phyloP scores from a whole-genome alignment of 2,888 invertebrate genomes.

The Hyalella azteca region DNA sequence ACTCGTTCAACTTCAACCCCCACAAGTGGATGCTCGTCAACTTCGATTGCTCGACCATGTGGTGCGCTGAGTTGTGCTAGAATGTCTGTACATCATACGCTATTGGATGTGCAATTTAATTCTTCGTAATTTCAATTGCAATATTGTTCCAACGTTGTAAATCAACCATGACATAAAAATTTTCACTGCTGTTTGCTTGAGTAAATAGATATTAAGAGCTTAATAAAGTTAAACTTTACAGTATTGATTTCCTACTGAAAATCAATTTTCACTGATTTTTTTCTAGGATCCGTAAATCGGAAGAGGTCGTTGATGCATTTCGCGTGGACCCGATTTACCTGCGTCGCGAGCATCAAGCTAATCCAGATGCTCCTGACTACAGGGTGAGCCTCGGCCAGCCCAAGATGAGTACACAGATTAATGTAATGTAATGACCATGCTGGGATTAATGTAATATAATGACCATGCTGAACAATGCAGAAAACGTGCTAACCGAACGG shows the following conservation, averaged over 20 bases:
- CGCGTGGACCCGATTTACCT: constrained; percentile 90
- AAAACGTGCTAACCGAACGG: background rate
- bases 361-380: constrained; percentile 68
- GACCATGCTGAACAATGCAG: background rate
- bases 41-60: constrained; percentile 96
- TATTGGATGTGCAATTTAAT: no score
- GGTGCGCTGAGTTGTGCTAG: constrained; percentile 66
- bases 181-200: no score
- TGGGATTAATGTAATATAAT: background rate
- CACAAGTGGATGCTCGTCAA: constrained; percentile 96
- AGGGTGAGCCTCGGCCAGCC: constrained; percentile 63
- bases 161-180: no score
- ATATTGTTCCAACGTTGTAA: no score
- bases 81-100: no score
- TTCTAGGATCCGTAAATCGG: constrained; percentile 73
- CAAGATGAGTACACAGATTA: no score
- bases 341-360: constrained; percentile 68
- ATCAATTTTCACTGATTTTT: constrained; percentile 70
- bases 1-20: constrained; percentile 92
- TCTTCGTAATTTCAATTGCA: no score
- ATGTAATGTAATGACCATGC: no score
- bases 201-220: no score
- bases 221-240: no score
- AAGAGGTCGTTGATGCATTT: constrained; percentile 81
- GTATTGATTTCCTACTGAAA: background rate